phyloP scores from a whole-genome alignment of 2,888 invertebrate genomes.

The Balanococcus diminutus region DNA sequence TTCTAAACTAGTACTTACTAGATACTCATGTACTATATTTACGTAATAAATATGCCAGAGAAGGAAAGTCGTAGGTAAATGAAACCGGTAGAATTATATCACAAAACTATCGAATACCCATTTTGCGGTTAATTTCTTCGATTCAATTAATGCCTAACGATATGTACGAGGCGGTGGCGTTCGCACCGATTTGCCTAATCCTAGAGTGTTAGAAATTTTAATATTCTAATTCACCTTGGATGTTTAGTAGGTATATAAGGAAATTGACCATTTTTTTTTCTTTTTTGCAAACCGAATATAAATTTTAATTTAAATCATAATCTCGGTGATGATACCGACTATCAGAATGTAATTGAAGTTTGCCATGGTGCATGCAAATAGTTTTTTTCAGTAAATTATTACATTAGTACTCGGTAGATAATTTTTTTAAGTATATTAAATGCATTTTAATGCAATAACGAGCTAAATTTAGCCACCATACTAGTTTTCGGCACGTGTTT shows the following conservation, averaged over 20 bases:
- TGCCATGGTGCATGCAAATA: not conserved
- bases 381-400: not conserved
- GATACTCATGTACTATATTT: not conserved
- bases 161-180: not conserved
- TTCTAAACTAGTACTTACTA: not conserved
- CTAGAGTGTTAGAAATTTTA: not conserved
- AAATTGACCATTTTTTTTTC: not conserved
- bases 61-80: constrained; percentile 21
- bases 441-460: not conserved
- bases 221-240: not conserved
- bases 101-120: not conserved
- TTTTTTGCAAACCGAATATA: not conserved
- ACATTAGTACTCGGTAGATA: not conserved
- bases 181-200: not conserved
- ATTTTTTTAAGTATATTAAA: not conserved
- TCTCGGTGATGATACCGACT: not conserved
- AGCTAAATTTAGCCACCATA: not conserved
- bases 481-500: not conserved
- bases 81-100: constrained; percentile 39
- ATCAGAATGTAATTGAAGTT: not conserved
- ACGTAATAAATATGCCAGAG: constrained; percentile 30
- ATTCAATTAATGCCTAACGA: not conserved
- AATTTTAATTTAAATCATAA: not conserved
- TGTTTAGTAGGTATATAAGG: not conserved
- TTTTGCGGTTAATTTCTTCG: constrained; percentile 32